Conservation (phyloP, 2,888 invertebrate genomes). For the Linyphia triangularis region DNA sequence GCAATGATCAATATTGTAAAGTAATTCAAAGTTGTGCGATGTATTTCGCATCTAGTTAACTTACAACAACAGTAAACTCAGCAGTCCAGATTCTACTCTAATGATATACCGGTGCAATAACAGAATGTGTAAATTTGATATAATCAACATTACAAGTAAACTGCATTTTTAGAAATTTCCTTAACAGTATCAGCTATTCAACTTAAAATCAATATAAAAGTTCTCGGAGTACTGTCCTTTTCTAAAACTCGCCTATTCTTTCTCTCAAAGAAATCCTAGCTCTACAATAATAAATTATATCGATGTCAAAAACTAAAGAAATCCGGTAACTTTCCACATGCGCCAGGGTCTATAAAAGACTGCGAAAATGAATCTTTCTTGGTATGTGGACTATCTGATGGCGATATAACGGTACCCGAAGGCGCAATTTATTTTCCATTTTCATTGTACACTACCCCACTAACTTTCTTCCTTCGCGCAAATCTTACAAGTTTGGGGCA, state of each 20-base stretch:
- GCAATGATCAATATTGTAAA: too few relatives aligned
- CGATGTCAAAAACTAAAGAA: constrained; percentile 20
- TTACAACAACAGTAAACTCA: too few relatives aligned
- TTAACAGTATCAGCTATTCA: too few relatives aligned
- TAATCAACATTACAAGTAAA: neutral
- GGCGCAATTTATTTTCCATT: constrained; percentile 42
- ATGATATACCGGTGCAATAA: too few relatives aligned
- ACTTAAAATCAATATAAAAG: too few relatives aligned
- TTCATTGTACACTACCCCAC: constrained; percentile 33
- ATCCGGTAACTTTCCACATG: neutral
- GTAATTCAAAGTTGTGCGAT: too few relatives aligned
- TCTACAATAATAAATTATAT: neutral
- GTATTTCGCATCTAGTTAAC: too few relatives aligned
- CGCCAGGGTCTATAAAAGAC: constrained; percentile 2
- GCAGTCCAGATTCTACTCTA: too few relatives aligned
- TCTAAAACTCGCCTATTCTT: too few relatives aligned
- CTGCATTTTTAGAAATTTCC: too few relatives aligned
- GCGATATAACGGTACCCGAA: constrained; percentile 40
- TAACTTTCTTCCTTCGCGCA: constrained; percentile 5
- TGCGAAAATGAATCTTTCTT: constrained; percentile 23
- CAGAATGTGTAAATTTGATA: neutral
- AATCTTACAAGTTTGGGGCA: constrained; percentile 4
- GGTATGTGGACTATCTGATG: constrained; percentile 26
- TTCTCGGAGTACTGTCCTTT: too few relatives aligned
- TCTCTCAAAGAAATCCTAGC: neutral